phyloP scores from a whole-genome alignment of 1,140 invertebrate species.

The Leguminivora glycinivorella region DNA sequence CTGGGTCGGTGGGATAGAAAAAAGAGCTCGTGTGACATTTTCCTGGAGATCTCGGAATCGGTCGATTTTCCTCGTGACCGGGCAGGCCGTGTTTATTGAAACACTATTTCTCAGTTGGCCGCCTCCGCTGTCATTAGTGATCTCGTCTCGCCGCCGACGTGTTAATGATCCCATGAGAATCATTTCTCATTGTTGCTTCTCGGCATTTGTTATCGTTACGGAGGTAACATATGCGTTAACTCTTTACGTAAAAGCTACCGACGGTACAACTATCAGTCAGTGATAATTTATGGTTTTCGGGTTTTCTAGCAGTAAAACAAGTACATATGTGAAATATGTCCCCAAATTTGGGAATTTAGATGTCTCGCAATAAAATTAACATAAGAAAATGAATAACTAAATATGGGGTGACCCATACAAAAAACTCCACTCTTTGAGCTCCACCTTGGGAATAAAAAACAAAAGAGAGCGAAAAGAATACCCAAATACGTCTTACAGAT shows the following conservation, averaged over 20 bases:
- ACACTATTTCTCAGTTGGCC: constrained; percentile 68
- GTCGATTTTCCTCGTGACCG: constrained; percentile 74
- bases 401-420: too few species aligned
- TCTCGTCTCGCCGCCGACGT: constrained; percentile 32
- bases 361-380: too few species aligned
- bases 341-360: too few species aligned
- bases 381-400: too few species aligned
- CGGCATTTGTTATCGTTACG: not conserved
- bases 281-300: too few species aligned
- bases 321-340: too few species aligned
- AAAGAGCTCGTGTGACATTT: constrained; percentile 71
- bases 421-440: too few species aligned
- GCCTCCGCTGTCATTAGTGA: constrained; percentile 52
- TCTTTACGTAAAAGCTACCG: not conserved
- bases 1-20: constrained; percentile 66
- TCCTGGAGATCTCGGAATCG: constrained; percentile 68
- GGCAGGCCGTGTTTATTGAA: constrained; percentile 69
- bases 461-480: too few species aligned
- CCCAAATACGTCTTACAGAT: not conserved
- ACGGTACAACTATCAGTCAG: too few species aligned
- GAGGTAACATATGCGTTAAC: not conserved
- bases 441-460: too few species aligned
- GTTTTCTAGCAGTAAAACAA: too few species aligned
- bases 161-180: constrained; percentile 33
- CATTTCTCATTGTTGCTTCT: constrained; percentile 25